These are phyloP conservation scores for Amblyjoppa proteus DNA, from an alignment of 2,888 invertebrate species.

Conservation along the genomic window DNA sequence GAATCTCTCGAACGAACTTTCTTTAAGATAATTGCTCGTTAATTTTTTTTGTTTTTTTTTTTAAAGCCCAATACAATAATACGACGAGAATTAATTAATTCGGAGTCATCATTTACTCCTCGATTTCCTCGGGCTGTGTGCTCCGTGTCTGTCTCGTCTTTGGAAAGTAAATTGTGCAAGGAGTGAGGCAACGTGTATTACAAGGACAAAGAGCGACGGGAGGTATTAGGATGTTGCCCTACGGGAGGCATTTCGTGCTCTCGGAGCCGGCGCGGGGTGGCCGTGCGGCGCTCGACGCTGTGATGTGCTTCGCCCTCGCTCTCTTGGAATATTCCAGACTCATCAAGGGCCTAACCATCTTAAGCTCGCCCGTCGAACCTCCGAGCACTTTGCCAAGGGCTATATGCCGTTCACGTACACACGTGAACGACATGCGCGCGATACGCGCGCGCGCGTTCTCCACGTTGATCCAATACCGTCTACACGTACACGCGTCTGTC, in stretches of 20 bases:
- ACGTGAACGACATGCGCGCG: conserved; percentile 4
- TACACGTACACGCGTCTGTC: conserved; percentile 14
- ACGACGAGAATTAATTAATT: conserved; percentile 24
- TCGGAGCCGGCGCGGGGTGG: conserved; percentile 37
- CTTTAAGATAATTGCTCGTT: background rate
- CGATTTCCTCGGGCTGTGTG: conserved; percentile 24
- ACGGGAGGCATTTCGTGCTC: conserved; percentile 67
- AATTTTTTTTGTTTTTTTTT: background rate
- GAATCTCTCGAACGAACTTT: background rate
- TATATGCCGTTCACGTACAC: conserved; percentile 9
- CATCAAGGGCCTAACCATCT: conserved; percentile 78
- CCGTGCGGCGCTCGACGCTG: conserved; percentile 19
- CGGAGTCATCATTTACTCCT: conserved; percentile 13
- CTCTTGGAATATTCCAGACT: conserved; percentile 74
- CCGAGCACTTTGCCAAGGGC: conserved; percentile 52
- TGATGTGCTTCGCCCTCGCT: conserved; percentile 38
- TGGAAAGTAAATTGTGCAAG: conserved; percentile 57
- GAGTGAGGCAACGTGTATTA: conserved; percentile 58
- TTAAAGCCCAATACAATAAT: background rate
- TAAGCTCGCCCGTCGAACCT: conserved; percentile 73
- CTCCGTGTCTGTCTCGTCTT: conserved; percentile 7
- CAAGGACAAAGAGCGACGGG: conserved; percentile 80
- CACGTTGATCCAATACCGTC: conserved; percentile 4
- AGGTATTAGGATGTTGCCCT: conserved; percentile 74
- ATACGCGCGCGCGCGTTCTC: background rate